These are phyloP conservation scores for Cybosia mesomella DNA, from an alignment of 2,888 invertebrate genomes.

Conservation along the genomic window DNA sequence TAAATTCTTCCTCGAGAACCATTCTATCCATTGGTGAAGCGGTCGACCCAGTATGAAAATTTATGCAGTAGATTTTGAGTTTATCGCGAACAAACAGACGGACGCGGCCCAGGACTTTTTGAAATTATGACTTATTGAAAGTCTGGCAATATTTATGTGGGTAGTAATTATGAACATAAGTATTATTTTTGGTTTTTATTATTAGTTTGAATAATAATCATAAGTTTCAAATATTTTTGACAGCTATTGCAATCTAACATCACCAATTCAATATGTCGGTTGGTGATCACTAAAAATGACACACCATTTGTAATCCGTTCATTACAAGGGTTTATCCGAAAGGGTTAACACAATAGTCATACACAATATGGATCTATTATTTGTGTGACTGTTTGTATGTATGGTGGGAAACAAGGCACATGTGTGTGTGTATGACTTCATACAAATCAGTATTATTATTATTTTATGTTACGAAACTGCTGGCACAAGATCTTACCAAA, in stretches of 20 bases:
- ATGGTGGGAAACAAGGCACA: conserved; percentile 1
- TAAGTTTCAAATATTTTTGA: neutral
- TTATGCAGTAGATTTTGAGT: too few species aligned
- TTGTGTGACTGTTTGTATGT: conserved; percentile 14
- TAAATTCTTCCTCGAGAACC: too few species aligned
- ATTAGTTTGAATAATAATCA: neutral
- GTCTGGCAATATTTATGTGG: too few species aligned
- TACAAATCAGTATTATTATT: neutral
- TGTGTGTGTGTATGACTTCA: neutral
- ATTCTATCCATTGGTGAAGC: too few species aligned
- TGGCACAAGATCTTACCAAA: too few species aligned
- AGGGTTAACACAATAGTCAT: conserved; percentile 51
- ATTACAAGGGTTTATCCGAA: conserved; percentile 50
- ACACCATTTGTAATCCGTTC: conserved; percentile 45
- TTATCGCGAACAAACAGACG: too few species aligned
- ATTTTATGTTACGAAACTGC: neutral
- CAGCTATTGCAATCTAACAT: neutral
- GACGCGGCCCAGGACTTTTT: too few species aligned
- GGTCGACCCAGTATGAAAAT: too few species aligned
- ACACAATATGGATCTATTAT: conserved; percentile 51
- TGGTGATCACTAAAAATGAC: conserved; percentile 33
- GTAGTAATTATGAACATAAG: neutral
- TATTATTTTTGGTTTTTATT: neutral
- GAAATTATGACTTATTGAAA: too few species aligned
- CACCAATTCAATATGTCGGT: conserved; percentile 31